Percentiles rank a stretch among this genome's conserved stretches.
phyloP scores from a whole-genome alignment of 2,888 invertebrate species.

The Apamea sordens region DNA sequence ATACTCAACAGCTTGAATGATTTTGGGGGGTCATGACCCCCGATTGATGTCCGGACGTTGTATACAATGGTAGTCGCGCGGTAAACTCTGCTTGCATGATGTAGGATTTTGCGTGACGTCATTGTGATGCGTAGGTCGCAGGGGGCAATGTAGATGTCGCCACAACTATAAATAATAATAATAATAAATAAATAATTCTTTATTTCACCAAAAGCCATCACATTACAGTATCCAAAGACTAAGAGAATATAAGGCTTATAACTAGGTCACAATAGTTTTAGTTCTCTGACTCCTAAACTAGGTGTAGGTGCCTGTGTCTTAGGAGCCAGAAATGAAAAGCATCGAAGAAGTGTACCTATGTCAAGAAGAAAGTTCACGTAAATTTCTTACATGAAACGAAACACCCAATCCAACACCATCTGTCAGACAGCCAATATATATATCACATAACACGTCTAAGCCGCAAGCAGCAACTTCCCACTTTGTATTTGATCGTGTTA shows the following conservation, averaged over 20 bases:
- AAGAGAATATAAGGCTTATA: no score
- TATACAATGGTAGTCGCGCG: no score
- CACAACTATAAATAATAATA: neutral
- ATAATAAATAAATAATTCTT: no score
- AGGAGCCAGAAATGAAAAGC: no score
- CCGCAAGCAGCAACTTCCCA: conserved; percentile 51
- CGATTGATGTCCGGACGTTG: no score
- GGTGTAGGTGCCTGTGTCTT: no score
- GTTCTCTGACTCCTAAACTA: no score
- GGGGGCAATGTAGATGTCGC: neutral
- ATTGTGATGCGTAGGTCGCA: neutral
- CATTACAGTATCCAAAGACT: no score
- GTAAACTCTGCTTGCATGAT: neutral
- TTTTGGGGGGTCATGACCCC: no score
- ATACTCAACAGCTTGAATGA: no score
- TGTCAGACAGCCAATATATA: conserved; percentile 22
- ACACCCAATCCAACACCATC: neutral
- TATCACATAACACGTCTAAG: conserved; percentile 22
- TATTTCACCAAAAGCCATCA: no score
- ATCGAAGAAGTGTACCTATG: neutral
- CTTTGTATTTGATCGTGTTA: conserved; percentile 59
- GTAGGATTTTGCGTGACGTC: neutral
- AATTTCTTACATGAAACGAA: neutral
- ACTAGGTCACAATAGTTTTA: no score
- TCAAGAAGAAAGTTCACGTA: neutral